Conservation (phyloP, 1,140 invertebrate genomes). For the Venturia canescens region DNA sequence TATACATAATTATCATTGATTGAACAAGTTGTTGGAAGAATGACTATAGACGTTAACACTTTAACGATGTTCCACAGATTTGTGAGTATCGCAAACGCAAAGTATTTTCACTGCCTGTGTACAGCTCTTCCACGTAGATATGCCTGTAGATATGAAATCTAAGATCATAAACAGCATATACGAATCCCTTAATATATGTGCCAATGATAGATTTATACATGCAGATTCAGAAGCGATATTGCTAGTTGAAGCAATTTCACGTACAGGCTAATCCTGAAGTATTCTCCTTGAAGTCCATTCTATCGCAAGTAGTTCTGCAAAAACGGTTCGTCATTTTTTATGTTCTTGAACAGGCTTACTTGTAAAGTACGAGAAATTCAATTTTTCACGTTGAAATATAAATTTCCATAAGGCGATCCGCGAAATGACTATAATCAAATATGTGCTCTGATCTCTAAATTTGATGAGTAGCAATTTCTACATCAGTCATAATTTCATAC, state of each 20-base stretch:
- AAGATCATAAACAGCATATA: conserved; percentile 26
- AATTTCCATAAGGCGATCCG: too few relatives aligned
- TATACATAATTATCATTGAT: not conserved
- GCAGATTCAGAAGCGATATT: conserved; percentile 38
- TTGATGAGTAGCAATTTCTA: too few relatives aligned
- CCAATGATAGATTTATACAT: conserved; percentile 36
- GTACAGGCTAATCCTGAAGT: not conserved
- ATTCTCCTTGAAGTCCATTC: not conserved
- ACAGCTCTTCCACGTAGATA: not conserved
- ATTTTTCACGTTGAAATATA: too few relatives aligned
- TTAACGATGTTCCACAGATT: conserved; percentile 21
- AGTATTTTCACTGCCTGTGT: not conserved
- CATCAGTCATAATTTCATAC: too few relatives aligned
- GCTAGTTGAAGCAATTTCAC: not conserved
- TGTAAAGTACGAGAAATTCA: too few relatives aligned
- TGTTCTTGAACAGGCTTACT: too few relatives aligned
- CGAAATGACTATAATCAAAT: too few relatives aligned
- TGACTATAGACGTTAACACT: not conserved
- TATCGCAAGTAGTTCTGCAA: too few relatives aligned
- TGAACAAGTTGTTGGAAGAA: not conserved
- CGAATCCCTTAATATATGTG: conserved; percentile 32
- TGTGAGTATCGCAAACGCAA: not conserved
- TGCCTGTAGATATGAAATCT: conserved; percentile 5
- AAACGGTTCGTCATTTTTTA: too few relatives aligned
- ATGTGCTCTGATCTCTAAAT: too few relatives aligned